These are phyloP conservation scores for Casuarius casuarius DNA, from an alignment of 2,113 vertebrate species.

Conservation along the genomic window DNA sequence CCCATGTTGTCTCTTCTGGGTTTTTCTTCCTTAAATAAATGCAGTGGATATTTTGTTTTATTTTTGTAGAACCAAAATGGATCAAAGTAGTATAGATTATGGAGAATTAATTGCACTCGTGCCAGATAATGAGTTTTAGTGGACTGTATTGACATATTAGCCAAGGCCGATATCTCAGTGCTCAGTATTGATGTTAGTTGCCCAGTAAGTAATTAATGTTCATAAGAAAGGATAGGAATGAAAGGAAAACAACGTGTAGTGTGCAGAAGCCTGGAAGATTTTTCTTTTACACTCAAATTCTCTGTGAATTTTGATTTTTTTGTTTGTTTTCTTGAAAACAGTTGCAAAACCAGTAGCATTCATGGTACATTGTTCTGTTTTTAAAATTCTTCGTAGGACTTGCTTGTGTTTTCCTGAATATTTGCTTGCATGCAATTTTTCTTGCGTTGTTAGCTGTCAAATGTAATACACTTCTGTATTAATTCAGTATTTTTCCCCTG, in stretches of 20 bases:
- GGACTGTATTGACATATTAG: accelerated
- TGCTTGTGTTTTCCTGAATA: neutral
- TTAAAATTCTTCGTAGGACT: neutral
- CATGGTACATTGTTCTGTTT: neutral
- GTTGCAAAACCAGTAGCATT: neutral
- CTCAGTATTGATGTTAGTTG: neutral
- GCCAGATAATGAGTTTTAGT: neutral
- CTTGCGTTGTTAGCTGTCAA: neutral
- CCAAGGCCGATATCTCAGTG: neutral
- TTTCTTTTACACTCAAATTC: neutral
- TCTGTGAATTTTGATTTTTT: neutral
- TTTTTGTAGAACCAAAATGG: neutral
- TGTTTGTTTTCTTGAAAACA: neutral
- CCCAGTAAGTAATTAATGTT: neutral
- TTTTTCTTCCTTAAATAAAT: no score
- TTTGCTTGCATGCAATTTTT: neutral
- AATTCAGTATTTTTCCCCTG: neutral
- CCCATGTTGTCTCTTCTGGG: no score
- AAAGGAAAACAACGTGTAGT: neutral
- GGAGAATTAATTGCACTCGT: neutral
- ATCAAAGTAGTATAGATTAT: neutral
- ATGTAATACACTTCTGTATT: neutral
- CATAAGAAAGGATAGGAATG: neutral
- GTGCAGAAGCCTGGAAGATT: neutral
- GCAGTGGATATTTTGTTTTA: no score